Evolutionary conservation across 2,888 invertebrate genomes (phyloP).

Genomic region (Dorcus parallelipipedus): DNA sequence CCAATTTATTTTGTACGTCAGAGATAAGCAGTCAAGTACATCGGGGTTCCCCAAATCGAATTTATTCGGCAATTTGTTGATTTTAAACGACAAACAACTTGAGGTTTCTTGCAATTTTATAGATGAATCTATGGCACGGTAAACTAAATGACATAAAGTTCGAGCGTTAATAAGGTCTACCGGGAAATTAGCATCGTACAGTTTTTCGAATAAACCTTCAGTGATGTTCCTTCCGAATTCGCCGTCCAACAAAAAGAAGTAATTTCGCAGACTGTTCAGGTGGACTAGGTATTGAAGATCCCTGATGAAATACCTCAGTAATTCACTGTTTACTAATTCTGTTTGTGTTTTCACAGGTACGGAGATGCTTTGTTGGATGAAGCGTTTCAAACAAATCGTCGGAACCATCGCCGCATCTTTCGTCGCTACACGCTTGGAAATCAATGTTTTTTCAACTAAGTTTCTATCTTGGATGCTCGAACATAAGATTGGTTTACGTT

Average conservation of each 20-base stretch:
- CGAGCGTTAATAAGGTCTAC: slow-evolving; percentile 66
- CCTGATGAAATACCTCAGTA: slow-evolving; percentile 65
- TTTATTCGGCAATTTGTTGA: slow-evolving; percentile 58
- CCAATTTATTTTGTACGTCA: slow-evolving; percentile 72
- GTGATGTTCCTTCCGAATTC: slow-evolving; percentile 74
- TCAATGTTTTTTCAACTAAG: slow-evolving; percentile 46
- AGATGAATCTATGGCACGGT: slow-evolving; percentile 67
- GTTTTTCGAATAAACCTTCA: slow-evolving; percentile 63
- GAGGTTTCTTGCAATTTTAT: slow-evolving; percentile 61
- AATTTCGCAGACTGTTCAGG: slow-evolving; percentile 69
- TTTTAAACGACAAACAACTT: slow-evolving; percentile 61
- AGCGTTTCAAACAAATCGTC: slow-evolving; percentile 37
- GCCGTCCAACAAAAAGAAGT: slow-evolving; percentile 76
- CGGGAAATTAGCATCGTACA: slow-evolving; percentile 64
- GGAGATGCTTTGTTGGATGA: slow-evolving; percentile 51
- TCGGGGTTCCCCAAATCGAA: slow-evolving; percentile 65
- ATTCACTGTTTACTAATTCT: slow-evolving; percentile 68
- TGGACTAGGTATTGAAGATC: slow-evolving; percentile 68
- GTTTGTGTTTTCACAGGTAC: slow-evolving; percentile 67
- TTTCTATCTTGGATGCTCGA: slow-evolving; percentile 28
- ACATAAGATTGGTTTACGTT: slow-evolving; percentile 9
- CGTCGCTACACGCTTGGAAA: slow-evolving; percentile 35
- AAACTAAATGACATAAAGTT: slow-evolving; percentile 65
- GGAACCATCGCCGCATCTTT: slow-evolving; percentile 47
- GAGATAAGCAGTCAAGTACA: slow-evolving; percentile 63